Evolutionary conservation across 2,797 vertebrate genomes (phyloP).

Genomic region (Apogon hyalosoma): DNA sequence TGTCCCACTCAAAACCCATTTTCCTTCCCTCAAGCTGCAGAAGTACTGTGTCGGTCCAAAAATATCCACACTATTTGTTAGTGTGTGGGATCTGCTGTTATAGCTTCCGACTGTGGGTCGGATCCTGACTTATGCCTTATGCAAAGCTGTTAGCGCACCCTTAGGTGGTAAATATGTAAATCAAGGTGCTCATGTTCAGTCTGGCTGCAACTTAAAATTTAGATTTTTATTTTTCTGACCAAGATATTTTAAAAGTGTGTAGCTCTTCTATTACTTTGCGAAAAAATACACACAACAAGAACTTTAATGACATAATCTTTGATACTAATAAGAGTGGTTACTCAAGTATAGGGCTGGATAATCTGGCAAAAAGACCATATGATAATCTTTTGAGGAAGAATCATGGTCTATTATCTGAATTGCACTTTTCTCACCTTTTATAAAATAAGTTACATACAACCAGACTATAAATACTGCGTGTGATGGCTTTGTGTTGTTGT

Average conservation of each 20-base stretch:
- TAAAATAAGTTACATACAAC: no score
- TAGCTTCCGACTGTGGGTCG: conserved; percentile 5
- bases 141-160: conserved; percentile 13
- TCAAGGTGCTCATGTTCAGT: not conserved
- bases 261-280: not conserved
- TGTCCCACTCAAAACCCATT: conserved; percentile 21
- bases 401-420: no score
- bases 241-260: not conserved
- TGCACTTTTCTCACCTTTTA: no score
- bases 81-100: not conserved
- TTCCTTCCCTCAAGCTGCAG: conserved; percentile 1
- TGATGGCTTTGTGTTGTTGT: no score
- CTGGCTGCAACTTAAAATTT: not conserved
- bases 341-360: no score
- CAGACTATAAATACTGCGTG: no score
- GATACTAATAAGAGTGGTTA: no score
- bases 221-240: not conserved
- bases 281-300: not conserved
- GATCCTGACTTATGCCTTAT: conserved; percentile 14
- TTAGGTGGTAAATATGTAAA: conserved; percentile 33
- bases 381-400: no score
- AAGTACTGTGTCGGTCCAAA: conserved; percentile 13
- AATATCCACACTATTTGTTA: conserved; percentile 8
- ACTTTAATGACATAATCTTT: no score
- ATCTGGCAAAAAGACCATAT: no score